A percentile compares a stretch with the other conserved stretches of the same genome.
Conservation (phyloP, 2,797 vertebrate species). For the Lagodon rhomboides region DNA sequence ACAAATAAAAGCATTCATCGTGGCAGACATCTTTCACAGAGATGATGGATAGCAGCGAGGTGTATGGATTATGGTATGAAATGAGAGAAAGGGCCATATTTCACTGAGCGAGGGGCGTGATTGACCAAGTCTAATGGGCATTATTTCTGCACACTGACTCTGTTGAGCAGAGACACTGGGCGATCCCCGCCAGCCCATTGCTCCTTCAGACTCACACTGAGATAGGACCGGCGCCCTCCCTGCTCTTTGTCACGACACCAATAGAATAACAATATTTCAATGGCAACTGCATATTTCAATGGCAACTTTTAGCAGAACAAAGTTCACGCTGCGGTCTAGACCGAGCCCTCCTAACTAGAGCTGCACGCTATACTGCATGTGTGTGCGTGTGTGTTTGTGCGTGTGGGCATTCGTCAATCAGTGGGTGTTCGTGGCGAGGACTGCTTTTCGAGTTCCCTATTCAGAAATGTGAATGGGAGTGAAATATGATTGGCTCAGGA, state of each 20-base stretch:
- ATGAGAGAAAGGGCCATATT: constrained; percentile 77
- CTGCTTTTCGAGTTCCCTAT: constrained; percentile 74
- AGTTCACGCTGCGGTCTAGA: constrained; percentile 81
- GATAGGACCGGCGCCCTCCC: constrained; percentile 77
- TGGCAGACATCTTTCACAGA: constrained; percentile 59
- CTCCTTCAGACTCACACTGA: constrained; percentile 85
- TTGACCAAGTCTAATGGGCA: constrained; percentile 92
- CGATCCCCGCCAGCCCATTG: constrained; percentile 76
- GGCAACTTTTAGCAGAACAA: constrained; percentile 78
- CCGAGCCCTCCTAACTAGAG: constrained; percentile 61
- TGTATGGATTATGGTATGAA: constrained; percentile 78
- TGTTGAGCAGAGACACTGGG: constrained; percentile 85
- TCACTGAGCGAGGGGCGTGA: constrained; percentile 83
- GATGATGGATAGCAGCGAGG: constrained; percentile 81
- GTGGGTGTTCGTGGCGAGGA: constrained; percentile 65
- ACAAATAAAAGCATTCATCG: constrained; percentile 71
- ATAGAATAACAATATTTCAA: constrained; percentile 83
- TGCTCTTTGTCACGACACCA: constrained; percentile 83
- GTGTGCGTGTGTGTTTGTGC: constrained; percentile 37
- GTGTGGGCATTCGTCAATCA: constrained; percentile 35
- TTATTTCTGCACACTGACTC: constrained; percentile 94
- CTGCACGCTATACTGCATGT: constrained; percentile 47
- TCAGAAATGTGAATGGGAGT: constrained; percentile 81
- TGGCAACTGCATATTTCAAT: constrained; percentile 78
- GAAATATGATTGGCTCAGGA: constrained; percentile 83